Conservation (phyloP, 2,888 invertebrate genomes). For the Sesia bembeciformis region DNA sequence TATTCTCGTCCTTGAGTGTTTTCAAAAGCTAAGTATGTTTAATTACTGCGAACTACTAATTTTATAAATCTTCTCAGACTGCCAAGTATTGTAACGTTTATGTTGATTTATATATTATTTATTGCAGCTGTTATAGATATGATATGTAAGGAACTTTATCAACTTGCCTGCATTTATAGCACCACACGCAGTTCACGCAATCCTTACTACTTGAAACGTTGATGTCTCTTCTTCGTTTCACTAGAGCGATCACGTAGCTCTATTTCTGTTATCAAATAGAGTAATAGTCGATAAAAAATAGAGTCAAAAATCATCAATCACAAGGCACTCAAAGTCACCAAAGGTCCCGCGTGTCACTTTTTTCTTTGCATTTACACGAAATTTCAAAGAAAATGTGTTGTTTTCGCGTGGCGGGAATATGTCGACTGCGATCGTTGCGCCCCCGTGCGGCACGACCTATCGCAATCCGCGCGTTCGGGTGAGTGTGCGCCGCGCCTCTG, state of each 20-base stretch:
- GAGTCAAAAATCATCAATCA: constrained; percentile 48
- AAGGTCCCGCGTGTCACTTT: constrained; percentile 50
- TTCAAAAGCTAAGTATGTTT: too few species aligned
- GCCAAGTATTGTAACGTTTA: too few species aligned
- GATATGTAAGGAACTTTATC: constrained; percentile 6
- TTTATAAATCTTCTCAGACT: too few species aligned
- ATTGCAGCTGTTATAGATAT: too few species aligned
- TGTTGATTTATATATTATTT: too few species aligned
- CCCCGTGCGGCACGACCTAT: constrained; percentile 63
- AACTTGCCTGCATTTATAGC: constrained; percentile 27
- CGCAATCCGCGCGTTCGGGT: constrained; percentile 55
- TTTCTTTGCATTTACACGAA: constrained; percentile 70
- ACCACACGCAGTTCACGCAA: constrained; percentile 46
- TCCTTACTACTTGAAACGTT: constrained; percentile 63
- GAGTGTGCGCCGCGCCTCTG: constrained; percentile 55
- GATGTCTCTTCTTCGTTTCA: constrained; percentile 35
- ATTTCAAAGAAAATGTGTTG: constrained; percentile 69
- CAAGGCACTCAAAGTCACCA: constrained; percentile 59
- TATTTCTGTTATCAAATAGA: constrained; percentile 31
- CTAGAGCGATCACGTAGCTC: constrained; percentile 55
- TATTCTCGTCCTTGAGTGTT: too few species aligned
- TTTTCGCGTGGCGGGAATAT: constrained; percentile 36
- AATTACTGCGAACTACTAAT: too few species aligned
- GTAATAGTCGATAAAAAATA: constrained; percentile 35
- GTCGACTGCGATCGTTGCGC: constrained; percentile 63